Base-by-base conservation (phyloP, 2,113 vertebrate species). In the Channa argus region DNA sequence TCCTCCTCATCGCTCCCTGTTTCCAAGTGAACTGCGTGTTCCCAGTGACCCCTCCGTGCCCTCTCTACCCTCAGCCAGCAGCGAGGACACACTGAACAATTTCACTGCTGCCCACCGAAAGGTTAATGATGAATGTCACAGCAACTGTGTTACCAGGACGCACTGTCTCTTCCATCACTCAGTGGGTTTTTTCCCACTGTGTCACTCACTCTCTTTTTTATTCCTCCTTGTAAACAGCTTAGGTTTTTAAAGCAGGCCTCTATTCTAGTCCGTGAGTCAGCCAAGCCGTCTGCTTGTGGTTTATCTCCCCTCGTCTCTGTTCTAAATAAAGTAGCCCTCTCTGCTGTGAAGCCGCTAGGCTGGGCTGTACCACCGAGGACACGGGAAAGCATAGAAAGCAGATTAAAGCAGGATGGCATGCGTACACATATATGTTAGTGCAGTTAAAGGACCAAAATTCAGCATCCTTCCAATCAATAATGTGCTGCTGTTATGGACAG, bases 321-420 rank as follows among this genome's bases (percentile, higher is more conserved):
- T 84, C 87, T 91, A 90, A 91, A 90, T 89, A 88, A 85, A 88
- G 86, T 75, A 39, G 81, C 81, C 76, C 76, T 52, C 71, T 82
- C 60, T 62, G 74, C 79, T 66, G 71, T 77, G 77, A 83, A 88
- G 81, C 85, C 72, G 59, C 75, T 51, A 59, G 80, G 50, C 79
- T 72, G 84, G 84, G 82, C 74, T 45, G 71, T 46, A 62, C 81
- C 83, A 60, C 82, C 63, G 82, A 68, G 74, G 74, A 69, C 80
- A 77, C 65, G 77, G 83, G 84, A 79, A 71, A 75, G 34, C 56
- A 68, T n/a, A 24, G 24, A 24, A 24, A 56, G 58, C 14, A 64
- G 43, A 76, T 56, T 47, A 14, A 33, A 52, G 11, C 41, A 63
- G 6, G 37, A 71, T 51, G n/a, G 14, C 54, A 55, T 8, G 7